These are phyloP conservation scores for Bombyx huttoni DNA, from an alignment of 2,888 invertebrate species.

Conservation along the genomic window DNA sequence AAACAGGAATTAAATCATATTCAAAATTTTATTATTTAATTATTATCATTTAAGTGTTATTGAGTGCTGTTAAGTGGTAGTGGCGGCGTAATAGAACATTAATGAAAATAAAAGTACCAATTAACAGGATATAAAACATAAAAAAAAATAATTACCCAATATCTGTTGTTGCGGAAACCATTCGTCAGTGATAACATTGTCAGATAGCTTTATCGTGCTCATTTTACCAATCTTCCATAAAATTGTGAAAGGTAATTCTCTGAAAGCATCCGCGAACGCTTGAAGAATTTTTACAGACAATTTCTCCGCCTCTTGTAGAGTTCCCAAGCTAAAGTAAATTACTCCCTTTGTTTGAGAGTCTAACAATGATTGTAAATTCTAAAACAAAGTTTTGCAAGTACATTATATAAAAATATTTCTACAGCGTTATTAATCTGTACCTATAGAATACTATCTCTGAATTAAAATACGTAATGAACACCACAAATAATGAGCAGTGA, in stretches of 20 bases:
- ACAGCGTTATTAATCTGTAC: slow-evolving; percentile 10
- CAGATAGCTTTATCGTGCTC: slow-evolving; percentile 42
- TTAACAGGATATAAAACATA: neutral
- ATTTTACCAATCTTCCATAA: slow-evolving; percentile 68
- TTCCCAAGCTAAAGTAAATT: slow-evolving; percentile 66
- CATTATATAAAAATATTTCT: slow-evolving; percentile 22
- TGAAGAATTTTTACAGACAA: slow-evolving; percentile 43
- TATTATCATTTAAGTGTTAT: too few relatives aligned
- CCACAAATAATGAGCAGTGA: too few relatives aligned
- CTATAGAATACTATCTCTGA: too few relatives aligned
- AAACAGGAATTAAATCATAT: slow-evolving; percentile 9
- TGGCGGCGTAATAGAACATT: too few relatives aligned
- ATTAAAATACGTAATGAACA: too few relatives aligned
- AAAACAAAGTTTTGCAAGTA: slow-evolving; percentile 14
- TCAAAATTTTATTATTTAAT: neutral
- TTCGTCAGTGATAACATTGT: slow-evolving; percentile 48
- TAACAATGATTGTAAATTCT: slow-evolving; percentile 41
- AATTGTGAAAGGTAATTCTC: slow-evolving; percentile 57
- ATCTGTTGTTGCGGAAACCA: slow-evolving; percentile 74
- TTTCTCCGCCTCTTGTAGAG: slow-evolving; percentile 53
- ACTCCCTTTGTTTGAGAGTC: slow-evolving; percentile 56
- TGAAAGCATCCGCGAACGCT: slow-evolving; percentile 53
- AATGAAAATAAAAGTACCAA: too few relatives aligned
- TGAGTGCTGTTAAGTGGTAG: too few relatives aligned
- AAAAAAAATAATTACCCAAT: slow-evolving; percentile 38